phyloP scores from a whole-genome alignment of 2,113 vertebrate genomes.

The Pomatostomus ruficeps region DNA sequence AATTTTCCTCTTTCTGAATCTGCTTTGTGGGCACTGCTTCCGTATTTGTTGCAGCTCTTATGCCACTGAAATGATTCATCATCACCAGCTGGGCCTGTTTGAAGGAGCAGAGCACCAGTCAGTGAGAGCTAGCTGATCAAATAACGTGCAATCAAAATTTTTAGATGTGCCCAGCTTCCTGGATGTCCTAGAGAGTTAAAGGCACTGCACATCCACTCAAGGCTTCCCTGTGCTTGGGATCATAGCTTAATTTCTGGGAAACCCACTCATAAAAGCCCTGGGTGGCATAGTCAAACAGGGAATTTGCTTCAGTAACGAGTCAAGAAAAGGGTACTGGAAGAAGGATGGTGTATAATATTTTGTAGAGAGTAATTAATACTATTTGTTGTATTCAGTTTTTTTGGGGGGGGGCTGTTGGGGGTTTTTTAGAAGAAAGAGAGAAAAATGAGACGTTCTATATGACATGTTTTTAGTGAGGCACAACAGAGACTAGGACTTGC shows the following conservation, averaged over 20 bases:
- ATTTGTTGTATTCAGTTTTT: neutral
- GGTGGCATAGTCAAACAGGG: neutral
- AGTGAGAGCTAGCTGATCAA: neutral
- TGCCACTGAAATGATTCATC: neutral
- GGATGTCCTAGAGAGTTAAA: neutral
- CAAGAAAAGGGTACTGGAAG: neutral
- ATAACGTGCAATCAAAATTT: neutral
- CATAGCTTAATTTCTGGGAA: neutral
- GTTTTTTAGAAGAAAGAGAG: neutral
- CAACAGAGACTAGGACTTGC: neutral
- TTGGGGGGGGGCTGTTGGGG: fast-evolving
- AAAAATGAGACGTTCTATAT: neutral
- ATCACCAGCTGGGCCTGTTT: neutral
- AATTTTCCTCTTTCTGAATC: neutral
- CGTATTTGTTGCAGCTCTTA: neutral
- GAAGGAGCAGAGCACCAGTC: neutral
- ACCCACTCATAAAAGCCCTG: neutral
- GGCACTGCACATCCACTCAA: neutral
- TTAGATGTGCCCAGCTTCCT: neutral
- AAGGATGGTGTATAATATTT: neutral
- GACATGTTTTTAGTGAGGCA: neutral
- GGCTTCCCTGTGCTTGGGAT: neutral
- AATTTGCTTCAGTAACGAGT: neutral
- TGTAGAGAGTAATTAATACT: neutral
- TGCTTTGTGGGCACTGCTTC: neutral